phyloP scores from a whole-genome alignment of 2,113 vertebrate species.

The Paratilapia polleni region DNA sequence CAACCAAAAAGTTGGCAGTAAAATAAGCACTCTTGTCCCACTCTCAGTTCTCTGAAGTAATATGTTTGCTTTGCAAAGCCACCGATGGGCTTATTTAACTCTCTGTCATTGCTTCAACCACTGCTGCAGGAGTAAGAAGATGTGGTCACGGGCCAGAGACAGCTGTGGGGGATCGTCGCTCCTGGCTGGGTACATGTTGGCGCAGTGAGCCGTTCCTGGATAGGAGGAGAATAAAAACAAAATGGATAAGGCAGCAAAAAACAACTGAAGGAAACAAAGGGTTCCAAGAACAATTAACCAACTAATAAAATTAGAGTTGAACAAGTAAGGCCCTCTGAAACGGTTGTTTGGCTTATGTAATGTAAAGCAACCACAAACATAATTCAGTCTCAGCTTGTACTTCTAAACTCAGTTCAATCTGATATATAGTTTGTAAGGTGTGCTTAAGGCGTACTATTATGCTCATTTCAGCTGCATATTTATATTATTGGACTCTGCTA shows the following conservation, averaged over 20 bases:
- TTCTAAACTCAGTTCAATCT: not conserved
- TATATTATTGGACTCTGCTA: not conserved
- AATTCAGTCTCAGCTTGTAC: not conserved
- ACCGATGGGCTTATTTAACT: not conserved
- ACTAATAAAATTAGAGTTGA: conserved; percentile 25
- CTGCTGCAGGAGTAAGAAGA: conserved; percentile 72
- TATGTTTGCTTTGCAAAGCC: not conserved
- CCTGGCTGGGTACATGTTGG: conserved; percentile 75
- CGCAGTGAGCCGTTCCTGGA: conserved; percentile 78
- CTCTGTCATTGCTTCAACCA: conserved; percentile 69
- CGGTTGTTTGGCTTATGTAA: not conserved
- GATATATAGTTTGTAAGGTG: not conserved
- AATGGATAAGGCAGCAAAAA: not conserved
- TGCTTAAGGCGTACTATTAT: not conserved
- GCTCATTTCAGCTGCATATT: not conserved
- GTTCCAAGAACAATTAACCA: conserved; percentile 35
- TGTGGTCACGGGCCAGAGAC: conserved; percentile 62
- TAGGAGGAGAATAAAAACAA: conserved; percentile 9
- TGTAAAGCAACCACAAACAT: not conserved
- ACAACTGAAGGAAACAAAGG: not conserved
- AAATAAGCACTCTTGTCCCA: not conserved
- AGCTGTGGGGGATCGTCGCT: conserved; percentile 71
- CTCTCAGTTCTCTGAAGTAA: not conserved
- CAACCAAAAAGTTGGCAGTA: conserved; percentile 1
- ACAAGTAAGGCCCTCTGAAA: conserved; percentile 15